Evolutionary conservation across 2,113 vertebrate species (phyloP).

Genomic region (Naja naja): DNA sequence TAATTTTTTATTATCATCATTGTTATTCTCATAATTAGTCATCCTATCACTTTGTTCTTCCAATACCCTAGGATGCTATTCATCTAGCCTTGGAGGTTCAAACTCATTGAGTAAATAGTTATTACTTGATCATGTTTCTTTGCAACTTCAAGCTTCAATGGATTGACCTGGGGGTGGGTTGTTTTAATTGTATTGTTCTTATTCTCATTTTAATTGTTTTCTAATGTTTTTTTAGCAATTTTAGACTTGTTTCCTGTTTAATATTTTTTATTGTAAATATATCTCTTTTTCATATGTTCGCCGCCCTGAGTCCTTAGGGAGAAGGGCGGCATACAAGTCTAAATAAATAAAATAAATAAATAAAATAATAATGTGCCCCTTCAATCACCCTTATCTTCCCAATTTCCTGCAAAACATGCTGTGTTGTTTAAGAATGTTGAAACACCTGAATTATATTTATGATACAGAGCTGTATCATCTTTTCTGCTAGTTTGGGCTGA

Average conservation of each 20-base stretch:
- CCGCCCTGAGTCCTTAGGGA: no score
- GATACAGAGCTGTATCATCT: not conserved
- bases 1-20: not conserved
- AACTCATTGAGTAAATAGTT: not conserved
- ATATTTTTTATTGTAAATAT: no score
- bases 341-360: no score
- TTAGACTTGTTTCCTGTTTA: no score
- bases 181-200: no score
- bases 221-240: no score
- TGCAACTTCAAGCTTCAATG: not conserved
- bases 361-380: no score
- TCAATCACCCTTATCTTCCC: not conserved
- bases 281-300: no score
- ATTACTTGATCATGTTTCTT: not conserved
- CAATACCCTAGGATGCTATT: not conserved
- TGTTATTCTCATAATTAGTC: not conserved
- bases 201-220: no score
- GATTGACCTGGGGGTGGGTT: no score
- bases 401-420: not conserved
- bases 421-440: not conserved
- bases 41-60: not conserved
- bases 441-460: not conserved
- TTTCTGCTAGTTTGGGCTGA: not conserved
- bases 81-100: not conserved
- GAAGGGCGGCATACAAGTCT: no score